These are phyloP conservation scores for Amphimedon queenslandica DNA, from an alignment of 37 sponge, comb jelly and placozoan species.

Conservation along the genomic window DNA sequence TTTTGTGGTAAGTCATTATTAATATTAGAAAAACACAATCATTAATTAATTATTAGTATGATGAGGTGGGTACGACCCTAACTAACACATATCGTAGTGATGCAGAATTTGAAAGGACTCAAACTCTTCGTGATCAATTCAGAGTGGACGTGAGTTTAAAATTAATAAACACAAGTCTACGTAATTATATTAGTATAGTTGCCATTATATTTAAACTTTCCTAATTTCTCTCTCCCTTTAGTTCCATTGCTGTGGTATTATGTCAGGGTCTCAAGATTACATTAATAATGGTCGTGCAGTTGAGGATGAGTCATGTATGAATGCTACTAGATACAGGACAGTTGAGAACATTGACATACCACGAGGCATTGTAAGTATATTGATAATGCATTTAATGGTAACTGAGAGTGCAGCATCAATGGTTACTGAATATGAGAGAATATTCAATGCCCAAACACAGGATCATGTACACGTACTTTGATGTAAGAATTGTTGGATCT, in stretches of 20 bases:
- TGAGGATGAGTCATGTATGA: neutral
- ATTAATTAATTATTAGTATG: neutral
- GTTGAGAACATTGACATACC: neutral
- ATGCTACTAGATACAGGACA: neutral
- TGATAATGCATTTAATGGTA: too few relatives aligned
- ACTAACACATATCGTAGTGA: neutral
- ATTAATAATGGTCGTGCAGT: neutral
- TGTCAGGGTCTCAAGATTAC: neutral
- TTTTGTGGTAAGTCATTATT: conserved; percentile 20
- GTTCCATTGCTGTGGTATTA: conserved; percentile 9
- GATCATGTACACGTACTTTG: too few relatives aligned
- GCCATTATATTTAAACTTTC: neutral
- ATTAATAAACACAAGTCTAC: too few relatives aligned
- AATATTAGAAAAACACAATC: too few relatives aligned
- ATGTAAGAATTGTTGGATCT: too few relatives aligned
- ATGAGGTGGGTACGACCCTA: neutral
- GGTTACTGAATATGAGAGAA: too few relatives aligned
- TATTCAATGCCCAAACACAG: too few relatives aligned
- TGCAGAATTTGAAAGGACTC: neutral
- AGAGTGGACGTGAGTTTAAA: neutral
- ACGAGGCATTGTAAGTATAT: neutral
- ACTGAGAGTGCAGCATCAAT: too few relatives aligned
- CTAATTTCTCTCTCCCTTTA: neutral
- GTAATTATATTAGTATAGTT: too few relatives aligned
- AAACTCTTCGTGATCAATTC: neutral